Evolutionary conservation across 2,797 vertebrate species (phyloP).

Genomic region (Lepilemur septentrionalis): DNA sequence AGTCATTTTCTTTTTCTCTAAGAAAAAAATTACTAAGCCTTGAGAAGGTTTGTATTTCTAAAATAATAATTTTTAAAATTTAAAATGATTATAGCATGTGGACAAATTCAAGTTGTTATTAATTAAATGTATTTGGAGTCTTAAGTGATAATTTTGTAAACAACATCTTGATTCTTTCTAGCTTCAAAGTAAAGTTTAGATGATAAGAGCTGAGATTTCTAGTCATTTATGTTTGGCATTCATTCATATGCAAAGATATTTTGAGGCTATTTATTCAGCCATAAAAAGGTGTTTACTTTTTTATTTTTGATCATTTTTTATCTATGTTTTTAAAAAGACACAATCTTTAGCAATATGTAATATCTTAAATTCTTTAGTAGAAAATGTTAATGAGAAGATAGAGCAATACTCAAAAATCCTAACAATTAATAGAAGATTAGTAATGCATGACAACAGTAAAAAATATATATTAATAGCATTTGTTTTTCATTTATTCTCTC

Average conservation of each 20-base stretch:
- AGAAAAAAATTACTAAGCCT: background rate
- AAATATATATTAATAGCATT: background rate
- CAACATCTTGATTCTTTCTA: background rate
- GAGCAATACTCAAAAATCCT: background rate
- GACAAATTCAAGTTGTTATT: conserved; percentile 1
- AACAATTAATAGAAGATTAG: background rate
- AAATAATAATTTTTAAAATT: background rate
- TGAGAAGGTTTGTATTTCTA: background rate
- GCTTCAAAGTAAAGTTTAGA: background rate
- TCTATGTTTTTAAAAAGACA: background rate
- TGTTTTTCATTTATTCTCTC: background rate
- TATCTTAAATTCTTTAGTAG: background rate
- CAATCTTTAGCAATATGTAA: background rate
- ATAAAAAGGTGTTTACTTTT: background rate
- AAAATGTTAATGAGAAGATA: background rate
- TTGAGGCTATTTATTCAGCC: background rate
- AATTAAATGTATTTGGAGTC: background rate
- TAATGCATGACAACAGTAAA: background rate
- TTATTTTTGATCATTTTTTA: background rate
- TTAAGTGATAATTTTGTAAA: background rate
- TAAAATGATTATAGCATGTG: background rate
- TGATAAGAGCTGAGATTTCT: background rate
- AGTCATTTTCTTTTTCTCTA: background rate
- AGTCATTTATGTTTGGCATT: background rate
- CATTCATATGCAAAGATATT: background rate